Conservation (phyloP, 2,888 invertebrate species). For the Isotomurus palustris region DNA sequence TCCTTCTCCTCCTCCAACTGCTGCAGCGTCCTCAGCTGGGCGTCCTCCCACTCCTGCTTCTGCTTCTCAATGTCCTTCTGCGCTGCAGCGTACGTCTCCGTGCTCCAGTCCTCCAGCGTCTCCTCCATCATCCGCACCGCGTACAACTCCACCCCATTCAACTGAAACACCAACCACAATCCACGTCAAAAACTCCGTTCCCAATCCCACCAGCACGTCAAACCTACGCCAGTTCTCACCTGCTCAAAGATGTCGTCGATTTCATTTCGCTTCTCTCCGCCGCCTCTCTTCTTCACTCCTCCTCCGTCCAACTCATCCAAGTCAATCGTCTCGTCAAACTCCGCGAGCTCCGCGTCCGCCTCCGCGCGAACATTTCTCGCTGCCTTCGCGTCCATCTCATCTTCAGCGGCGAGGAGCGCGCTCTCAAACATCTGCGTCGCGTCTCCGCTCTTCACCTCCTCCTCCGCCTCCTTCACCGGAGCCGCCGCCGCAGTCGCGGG, state of each 20-base stretch:
- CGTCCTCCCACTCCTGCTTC: slow-evolving; percentile 83
- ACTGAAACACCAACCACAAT: slow-evolving; percentile 55
- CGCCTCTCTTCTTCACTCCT: neutral
- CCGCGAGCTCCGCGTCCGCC: slow-evolving; percentile 81
- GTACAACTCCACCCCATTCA: slow-evolving; percentile 90
- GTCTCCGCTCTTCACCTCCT: no score
- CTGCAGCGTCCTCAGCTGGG: slow-evolving; percentile 54
- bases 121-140: slow-evolving; percentile 90
- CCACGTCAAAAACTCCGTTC: neutral
- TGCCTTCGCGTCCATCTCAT: slow-evolving; percentile 89
- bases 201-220: neutral
- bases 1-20: slow-evolving; percentile 50
- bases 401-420: slow-evolving; percentile 87
- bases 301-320: slow-evolving; percentile 55
- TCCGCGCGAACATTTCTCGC: slow-evolving; percentile 85
- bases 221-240: neutral
- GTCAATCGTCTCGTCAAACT: slow-evolving; percentile 93
- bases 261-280: neutral
- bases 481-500: no score
- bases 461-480: neutral
- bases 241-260: slow-evolving; percentile 13
- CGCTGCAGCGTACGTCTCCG: slow-evolving; percentile 80
- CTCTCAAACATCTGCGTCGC: slow-evolving; percentile 55
- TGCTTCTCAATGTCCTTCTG: slow-evolving; percentile 81
- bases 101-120: slow-evolving; percentile 69